Evolutionary conservation across 2,797 vertebrate species (phyloP).

Genomic region (Coilia nasus): DNA sequence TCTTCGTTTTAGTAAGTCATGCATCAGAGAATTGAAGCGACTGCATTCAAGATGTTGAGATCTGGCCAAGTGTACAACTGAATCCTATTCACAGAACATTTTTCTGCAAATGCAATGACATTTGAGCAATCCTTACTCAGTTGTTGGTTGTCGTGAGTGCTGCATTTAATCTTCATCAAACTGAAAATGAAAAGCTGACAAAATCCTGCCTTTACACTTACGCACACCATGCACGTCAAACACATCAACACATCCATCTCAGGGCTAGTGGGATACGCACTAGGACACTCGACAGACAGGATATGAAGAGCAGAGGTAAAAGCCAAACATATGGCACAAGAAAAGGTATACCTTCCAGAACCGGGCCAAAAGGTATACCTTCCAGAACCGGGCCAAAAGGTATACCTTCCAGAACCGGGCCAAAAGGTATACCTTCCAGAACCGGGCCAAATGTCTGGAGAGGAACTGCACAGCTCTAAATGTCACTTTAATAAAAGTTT

Average conservation of each 20-base stretch:
- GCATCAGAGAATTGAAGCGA: neutral
- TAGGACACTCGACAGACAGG: neutral
- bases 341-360: neutral
- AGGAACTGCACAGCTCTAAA: too few species aligned
- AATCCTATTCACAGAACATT: neutral
- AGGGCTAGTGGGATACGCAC: neutral
- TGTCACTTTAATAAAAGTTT: too few species aligned
- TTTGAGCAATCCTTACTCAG: neutral
- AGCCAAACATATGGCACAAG: neutral
- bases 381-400: too few species aligned
- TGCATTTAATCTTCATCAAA: constrained; percentile 12
- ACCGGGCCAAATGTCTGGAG: too few species aligned
- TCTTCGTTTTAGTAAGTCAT: neutral
- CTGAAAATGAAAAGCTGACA: neutral
- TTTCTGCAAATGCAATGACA: neutral
- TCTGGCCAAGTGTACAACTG: neutral
- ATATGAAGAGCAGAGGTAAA: neutral
- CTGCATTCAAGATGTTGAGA: neutral
- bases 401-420: too few species aligned
- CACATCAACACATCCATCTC: neutral
- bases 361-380: too few species aligned
- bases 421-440: too few species aligned
- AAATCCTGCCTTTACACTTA: neutral
- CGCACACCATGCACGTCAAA: too few species aligned
- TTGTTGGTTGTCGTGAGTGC: neutral